phyloP scores from a whole-genome alignment of 2,113 vertebrate genomes.

The Pachypanchax playfairii region DNA sequence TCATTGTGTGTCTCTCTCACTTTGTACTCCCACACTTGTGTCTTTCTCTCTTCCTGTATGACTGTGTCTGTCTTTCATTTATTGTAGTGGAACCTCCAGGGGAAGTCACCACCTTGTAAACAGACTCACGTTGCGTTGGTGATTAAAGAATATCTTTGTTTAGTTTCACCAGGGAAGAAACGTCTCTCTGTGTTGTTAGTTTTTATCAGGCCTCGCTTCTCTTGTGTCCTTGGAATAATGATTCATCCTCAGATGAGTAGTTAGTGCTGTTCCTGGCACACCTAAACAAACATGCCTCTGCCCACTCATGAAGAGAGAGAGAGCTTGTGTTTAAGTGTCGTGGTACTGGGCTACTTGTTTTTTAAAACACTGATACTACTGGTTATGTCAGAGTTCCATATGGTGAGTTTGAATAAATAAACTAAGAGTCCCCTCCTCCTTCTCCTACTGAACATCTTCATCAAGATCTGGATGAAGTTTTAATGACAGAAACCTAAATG shows the following conservation, averaged over 20 bases:
- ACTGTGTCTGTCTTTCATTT: slow-evolving; percentile 36
- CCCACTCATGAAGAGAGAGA: slow-evolving; percentile 14
- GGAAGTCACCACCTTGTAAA: slow-evolving; percentile 47
- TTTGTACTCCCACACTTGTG: slow-evolving; percentile 21
- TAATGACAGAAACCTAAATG: slow-evolving; percentile 44
- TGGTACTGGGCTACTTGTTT: slow-evolving; percentile 9
- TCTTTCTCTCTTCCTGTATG: slow-evolving; percentile 13
- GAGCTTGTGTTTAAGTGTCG: slow-evolving; percentile 14
- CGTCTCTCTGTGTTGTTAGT: slow-evolving; percentile 23
- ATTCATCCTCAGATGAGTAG: slow-evolving; percentile 48
- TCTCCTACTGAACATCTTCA: background rate
- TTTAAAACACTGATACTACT: slow-evolving; percentile 3
- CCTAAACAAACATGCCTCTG: slow-evolving; percentile 35
- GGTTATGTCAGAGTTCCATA: slow-evolving; percentile 1
- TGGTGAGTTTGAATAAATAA: background rate
- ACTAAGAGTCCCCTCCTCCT: slow-evolving; percentile 1
- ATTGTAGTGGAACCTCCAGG: slow-evolving; percentile 22
- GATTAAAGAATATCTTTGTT: slow-evolving; percentile 55
- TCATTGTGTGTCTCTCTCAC: slow-evolving; percentile 29
- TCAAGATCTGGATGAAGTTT: slow-evolving; percentile 14
- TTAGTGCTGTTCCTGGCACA: slow-evolving; percentile 9
- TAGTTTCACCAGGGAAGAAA: slow-evolving; percentile 29
- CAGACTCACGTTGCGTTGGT: slow-evolving; percentile 19
- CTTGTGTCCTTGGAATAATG: slow-evolving; percentile 54
- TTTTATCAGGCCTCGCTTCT: slow-evolving; percentile 26